Percentiles rank a stretch among this genome's conserved stretches.
Conservation (phyloP, 2,113 vertebrate genomes). For the Burhinus oedicnemus region DNA sequence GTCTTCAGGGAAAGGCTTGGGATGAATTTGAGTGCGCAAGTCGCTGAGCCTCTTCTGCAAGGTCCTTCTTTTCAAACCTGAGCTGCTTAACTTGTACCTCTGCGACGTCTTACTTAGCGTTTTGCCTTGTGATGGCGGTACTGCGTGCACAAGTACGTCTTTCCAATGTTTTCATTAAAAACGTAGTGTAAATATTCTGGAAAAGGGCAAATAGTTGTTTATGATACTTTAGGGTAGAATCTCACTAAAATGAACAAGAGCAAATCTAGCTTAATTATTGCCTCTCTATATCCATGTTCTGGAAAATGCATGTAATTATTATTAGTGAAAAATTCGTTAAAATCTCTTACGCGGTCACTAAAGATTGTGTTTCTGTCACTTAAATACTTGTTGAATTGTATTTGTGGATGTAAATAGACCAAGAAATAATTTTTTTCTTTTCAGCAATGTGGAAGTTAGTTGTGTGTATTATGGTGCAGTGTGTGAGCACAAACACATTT, state of each 20-base stretch:
- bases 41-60: neutral
- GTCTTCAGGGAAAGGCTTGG: rapidly evolving
- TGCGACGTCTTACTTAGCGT: rapidly evolving
- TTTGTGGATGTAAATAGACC: neutral
- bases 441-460: no score
- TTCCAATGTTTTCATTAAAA: neutral
- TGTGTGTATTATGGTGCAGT: rapidly evolving
- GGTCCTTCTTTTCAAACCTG: rapidly evolving
- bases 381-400: neutral
- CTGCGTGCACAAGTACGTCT: neutral
- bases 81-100: neutral
- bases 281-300: rapidly evolving
- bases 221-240: neutral
- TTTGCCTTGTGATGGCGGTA: rapidly evolving
- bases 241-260: rapidly evolving
- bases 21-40: rapidly evolving
- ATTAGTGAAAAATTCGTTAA: neutral
- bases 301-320: rapidly evolving
- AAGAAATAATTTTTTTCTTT: no score
- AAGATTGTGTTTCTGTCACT: neutral
- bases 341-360: rapidly evolving
- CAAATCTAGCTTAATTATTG: neutral
- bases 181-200: rapidly evolving
- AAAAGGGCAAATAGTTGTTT: neutral
- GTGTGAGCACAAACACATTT: neutral